Conservation (phyloP, 2,113 vertebrate species). For the Leiothrix lutea region DNA sequence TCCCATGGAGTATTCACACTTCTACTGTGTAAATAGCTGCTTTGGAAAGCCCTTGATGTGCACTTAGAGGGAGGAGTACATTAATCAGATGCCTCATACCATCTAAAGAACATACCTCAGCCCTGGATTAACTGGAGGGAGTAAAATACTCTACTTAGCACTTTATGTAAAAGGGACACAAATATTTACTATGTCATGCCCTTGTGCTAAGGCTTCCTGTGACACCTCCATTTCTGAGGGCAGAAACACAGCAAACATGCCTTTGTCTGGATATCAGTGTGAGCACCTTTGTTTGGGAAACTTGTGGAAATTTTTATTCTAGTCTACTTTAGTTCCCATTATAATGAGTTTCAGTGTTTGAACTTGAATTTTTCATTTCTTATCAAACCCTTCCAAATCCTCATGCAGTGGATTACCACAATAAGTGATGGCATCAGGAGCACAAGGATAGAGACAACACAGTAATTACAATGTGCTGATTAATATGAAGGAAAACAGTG, state of each 20-base stretch:
- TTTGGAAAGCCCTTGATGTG: neutral
- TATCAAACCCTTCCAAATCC: neutral
- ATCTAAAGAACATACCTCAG: neutral
- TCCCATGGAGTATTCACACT: neutral
- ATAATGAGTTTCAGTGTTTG: neutral
- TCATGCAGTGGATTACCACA: neutral
- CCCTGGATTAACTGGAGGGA: neutral
- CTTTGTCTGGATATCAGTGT: neutral
- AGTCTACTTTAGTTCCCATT: neutral
- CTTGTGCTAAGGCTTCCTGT: neutral
- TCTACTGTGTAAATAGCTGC: neutral
- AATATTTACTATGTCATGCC: accelerated
- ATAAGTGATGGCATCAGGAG: neutral
- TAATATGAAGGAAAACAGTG: neutral
- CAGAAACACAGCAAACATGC: neutral
- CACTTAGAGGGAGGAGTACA: neutral
- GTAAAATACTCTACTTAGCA: neutral
- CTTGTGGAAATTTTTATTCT: neutral
- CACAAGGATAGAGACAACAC: neutral
- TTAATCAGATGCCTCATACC: neutral
- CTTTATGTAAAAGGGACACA: neutral
- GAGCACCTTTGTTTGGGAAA: neutral
- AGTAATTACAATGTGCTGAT: neutral
- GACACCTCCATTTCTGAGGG: neutral
- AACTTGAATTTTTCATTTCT: neutral